Evolutionary conservation across 2,113 vertebrate species (phyloP), one percentile per base, ranked within the genome.

Genomic region (Micronycteris hirsuta): DNA sequence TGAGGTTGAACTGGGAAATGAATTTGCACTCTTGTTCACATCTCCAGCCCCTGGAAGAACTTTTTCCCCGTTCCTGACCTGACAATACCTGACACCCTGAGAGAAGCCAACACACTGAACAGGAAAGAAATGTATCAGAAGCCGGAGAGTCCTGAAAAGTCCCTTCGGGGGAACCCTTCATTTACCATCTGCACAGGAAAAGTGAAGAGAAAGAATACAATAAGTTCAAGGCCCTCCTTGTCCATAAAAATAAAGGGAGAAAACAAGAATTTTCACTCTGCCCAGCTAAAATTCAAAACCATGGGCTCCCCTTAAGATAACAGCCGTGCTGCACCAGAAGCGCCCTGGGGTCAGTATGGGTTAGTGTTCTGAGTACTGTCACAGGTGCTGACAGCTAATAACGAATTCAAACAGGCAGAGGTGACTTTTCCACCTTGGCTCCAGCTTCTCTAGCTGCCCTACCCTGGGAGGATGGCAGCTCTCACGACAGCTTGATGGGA

Each of bases 401-500:
- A 80, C 16, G 6, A 38, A 91, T 85, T 90, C 68, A 87, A 90
- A 96, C 14, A 41, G 85, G 81, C 91, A 86, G 85, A 90, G 90
- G 70, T 31, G 76, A 71, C 65, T 49, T 52, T 77, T 70, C 54
- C 24, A 31, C 67, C 71, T 47, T 28, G 83, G 20, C 77, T 91
- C 70, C 88, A 83, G 88, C 91, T 91, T 70, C 90, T 92, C 94
- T 56, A 63, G 61, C 86, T 20, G 12, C 70, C 77, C 85, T 83
- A 54, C 43, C 71, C 80, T 86, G 43, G 82, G n/a, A 82, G 74
- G 73, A 81, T 68, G 88, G 67, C 56, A 3, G 76, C 12, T 24
- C 71, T 98, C 98, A 98, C 0, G 98, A 98, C 38, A 99, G 98
- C 89, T 99, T 97, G 83, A 99, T 97, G 65, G 98, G 98, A 89